phyloP scores from a whole-genome alignment of 2,797 vertebrate species.

The Leuciscus waleckii region DNA sequence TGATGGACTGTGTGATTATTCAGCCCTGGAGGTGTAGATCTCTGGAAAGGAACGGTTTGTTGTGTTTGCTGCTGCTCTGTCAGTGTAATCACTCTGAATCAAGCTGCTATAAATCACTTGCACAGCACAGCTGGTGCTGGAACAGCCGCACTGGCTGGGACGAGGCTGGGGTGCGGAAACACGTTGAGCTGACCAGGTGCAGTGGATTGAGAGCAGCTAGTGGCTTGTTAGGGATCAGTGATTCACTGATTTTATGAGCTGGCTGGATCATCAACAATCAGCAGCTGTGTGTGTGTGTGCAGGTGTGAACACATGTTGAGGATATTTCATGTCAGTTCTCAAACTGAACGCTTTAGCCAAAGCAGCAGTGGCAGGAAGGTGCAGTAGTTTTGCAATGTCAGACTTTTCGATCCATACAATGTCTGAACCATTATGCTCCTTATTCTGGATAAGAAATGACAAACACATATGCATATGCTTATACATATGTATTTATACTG shows the following conservation, averaged over 20 bases:
- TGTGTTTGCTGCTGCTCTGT: slow-evolving; percentile 70
- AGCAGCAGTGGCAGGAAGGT: not conserved
- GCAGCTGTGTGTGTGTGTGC: slow-evolving; percentile 32
- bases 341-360: slow-evolving; percentile 1
- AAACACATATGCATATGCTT: not conserved
- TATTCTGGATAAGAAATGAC: not conserved
- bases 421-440: not conserved
- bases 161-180: slow-evolving; percentile 14
- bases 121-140: slow-evolving; percentile 45
- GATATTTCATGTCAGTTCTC: slow-evolving; percentile 21
- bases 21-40: slow-evolving; percentile 56
- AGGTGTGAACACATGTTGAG: slow-evolving; percentile 1
- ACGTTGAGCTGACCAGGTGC: slow-evolving; percentile 38
- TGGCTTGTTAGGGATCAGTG: slow-evolving; percentile 45
- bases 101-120: slow-evolving; percentile 73
- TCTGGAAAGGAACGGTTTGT: slow-evolving; percentile 65
- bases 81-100: slow-evolving; percentile 73
- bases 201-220: not conserved
- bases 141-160: not conserved
- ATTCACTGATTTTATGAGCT: slow-evolving; percentile 38
- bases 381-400: not conserved
- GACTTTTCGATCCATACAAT: not conserved
- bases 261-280: slow-evolving; percentile 17
- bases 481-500: not conserved
- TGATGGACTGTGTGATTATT: slow-evolving; percentile 76